Evolutionary conservation across 2,888 invertebrate species (phyloP).

Genomic region (Leptinotarsa juncta): DNA sequence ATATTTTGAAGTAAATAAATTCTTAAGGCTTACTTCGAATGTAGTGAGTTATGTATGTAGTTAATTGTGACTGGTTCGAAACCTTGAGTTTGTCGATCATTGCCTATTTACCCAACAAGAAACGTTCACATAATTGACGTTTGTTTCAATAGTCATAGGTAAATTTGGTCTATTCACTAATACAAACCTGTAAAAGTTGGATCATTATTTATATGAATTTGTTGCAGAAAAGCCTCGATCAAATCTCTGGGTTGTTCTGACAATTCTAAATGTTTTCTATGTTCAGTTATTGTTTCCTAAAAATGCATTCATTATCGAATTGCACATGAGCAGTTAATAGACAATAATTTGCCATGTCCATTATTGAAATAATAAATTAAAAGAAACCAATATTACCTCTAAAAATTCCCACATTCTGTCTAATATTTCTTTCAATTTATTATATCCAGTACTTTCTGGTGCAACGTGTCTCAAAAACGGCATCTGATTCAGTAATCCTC

Average conservation of each 20-base stretch:
- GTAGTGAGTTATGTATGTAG: no score
- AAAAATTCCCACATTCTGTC: slow-evolving; percentile 70
- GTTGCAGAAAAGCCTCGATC: slow-evolving; percentile 74
- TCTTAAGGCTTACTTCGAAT: no score
- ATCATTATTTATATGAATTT: slow-evolving; percentile 67
- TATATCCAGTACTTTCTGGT: slow-evolving; percentile 74
- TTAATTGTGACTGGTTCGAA: no score
- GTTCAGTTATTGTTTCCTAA: slow-evolving; percentile 70
- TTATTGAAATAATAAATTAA: slow-evolving; percentile 22
- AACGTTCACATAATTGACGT: no score
- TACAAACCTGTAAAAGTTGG: slow-evolving; percentile 65
- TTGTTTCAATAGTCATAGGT: no score
- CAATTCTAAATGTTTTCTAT: slow-evolving; percentile 65
- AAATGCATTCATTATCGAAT: slow-evolving; percentile 46
- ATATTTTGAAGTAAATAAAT: no score
- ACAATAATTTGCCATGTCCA: background rate
- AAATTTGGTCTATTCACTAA: background rate
- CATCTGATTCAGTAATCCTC: slow-evolving; percentile 76
- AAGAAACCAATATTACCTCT: slow-evolving; percentile 59
- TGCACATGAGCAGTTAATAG: no score
- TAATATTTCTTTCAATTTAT: slow-evolving; percentile 68
- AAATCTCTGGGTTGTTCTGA: slow-evolving; percentile 70
- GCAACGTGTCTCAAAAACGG: slow-evolving; percentile 76
- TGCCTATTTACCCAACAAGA: no score
- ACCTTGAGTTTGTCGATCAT: no score